Base-by-base conservation (phyloP, 2,888 invertebrate genomes). In the Sicus ferrugineus region DNA sequence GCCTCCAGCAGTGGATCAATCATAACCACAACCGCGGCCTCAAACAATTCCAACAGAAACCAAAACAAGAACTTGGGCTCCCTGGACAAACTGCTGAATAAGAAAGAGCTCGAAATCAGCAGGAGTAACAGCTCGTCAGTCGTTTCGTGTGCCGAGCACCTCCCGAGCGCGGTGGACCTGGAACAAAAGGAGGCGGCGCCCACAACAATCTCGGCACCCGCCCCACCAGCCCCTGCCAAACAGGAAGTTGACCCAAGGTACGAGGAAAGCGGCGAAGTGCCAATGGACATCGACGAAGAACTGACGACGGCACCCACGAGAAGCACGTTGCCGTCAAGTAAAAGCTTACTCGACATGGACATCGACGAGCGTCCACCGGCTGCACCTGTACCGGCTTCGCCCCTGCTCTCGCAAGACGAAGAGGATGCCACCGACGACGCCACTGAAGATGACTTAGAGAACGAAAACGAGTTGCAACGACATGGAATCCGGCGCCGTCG, bases 1-100 rank as follows among this genome's bases (percentile, higher is more conserved):
- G 84, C 83, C 72, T 77, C 80, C 0, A 81, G 75, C 21, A 77
- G 75, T 0, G 46, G 72, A 73, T 3, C 73, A 72, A 14, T 16
- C 4, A 72, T 59, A 64, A 14, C 58, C 81, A 81, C 67, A 56
- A 62, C 62, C 14, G 72, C 73, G 5, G n/a, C n/a, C n/a, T n/a
- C n/a, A n/a, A 76, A 75, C 38, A 76, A 74, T 50, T 69, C 73
- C 14, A 72, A 61, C 67, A 81, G 72, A 73, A 71, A 84, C 76
- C 80, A 85, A 80, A 81, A 81, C 83, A 79, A 87, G 78, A 81
- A 86, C 84, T 75, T 86, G 75, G 83, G 87, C 70, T 86, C 89
- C 2, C 78, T 90, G 62, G 90, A 90, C 74, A 88, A 88, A 75
- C 79, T 90, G 56, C 86, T 90, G 56, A 89, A 87, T 72, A 88